Conservation (phyloP, 2,888 invertebrate genomes). For the Erebia ligea region DNA sequence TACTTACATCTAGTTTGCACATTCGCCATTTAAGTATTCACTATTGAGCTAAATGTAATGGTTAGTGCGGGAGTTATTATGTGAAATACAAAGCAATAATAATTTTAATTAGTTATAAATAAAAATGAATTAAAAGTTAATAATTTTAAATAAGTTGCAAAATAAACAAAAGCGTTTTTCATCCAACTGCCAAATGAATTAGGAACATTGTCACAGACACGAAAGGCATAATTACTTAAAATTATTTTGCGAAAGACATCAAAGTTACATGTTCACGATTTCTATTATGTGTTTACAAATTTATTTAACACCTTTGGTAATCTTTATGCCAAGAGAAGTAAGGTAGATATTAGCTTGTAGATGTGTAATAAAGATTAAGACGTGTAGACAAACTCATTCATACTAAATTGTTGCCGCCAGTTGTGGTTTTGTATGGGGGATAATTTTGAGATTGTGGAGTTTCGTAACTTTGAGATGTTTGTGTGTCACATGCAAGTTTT, state of each 20-base stretch:
- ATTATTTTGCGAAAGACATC: constrained; percentile 58
- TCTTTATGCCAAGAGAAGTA: constrained; percentile 44
- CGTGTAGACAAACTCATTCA: constrained; percentile 66
- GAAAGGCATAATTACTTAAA: constrained; percentile 40
- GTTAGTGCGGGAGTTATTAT: too few species aligned
- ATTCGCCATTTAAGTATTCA: too few species aligned
- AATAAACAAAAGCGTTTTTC: constrained; percentile 6
- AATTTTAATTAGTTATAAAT: too few species aligned
- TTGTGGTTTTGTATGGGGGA: constrained; percentile 56
- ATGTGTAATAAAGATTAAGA: constrained; percentile 49
- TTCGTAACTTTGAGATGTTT: constrained; percentile 31
- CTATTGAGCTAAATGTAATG: too few species aligned
- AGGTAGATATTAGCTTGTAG: constrained; percentile 43
- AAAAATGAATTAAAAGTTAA: too few species aligned
- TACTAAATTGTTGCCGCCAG: constrained; percentile 64
- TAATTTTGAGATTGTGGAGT: constrained; percentile 51
- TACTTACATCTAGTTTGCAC: too few species aligned
- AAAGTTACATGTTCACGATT: constrained; percentile 61
- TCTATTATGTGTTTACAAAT: constrained; percentile 58
- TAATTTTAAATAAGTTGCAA: too few species aligned
- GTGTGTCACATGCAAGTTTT: constrained; percentile 11
- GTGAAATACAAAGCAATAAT: too few species aligned
- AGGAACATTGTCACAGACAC: constrained; percentile 29
- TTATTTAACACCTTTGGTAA: constrained; percentile 41
- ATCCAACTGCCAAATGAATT: not conserved